A percentile compares a stretch with the other conserved stretches of the same genome.
Evolutionary conservation across 2,888 invertebrate species (phyloP).

Genomic region (Abrostola tripartita): DNA sequence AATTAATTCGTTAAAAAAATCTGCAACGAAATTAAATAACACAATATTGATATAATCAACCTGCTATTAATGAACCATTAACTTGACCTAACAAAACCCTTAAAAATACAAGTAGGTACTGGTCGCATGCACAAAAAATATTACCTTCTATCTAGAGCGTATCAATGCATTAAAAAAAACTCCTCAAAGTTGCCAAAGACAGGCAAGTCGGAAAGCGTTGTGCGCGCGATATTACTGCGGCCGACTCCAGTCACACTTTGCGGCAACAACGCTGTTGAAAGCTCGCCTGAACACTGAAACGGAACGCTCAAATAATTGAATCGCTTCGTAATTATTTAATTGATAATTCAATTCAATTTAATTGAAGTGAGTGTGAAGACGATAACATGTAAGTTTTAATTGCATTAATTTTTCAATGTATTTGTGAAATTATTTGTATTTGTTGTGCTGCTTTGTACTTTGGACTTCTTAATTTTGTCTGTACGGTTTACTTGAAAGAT

Average conservation of each 20-base stretch:
- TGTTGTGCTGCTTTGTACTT: conserved; percentile 5
- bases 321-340: conserved; percentile 38
- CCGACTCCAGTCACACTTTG: conserved; percentile 78
- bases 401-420: neutral
- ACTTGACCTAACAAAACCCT: too few species aligned
- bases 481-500: neutral
- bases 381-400: conserved; percentile 41
- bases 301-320: conserved; percentile 52
- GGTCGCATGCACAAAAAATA: too few species aligned
- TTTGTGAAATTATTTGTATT: conserved; percentile 11
- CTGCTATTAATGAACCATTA: too few species aligned
- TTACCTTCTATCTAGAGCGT: too few species aligned
- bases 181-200: conserved; percentile 6
- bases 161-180: neutral
- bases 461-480: neutral
- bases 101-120: too few species aligned
- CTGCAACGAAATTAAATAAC: too few species aligned
- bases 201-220: conserved; percentile 57
- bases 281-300: conserved; percentile 61
- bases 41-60: too few species aligned
- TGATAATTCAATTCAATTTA: conserved; percentile 10
- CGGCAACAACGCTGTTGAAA: conserved; percentile 75
- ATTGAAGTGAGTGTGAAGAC: conserved; percentile 42
- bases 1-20: too few species aligned
- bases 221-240: conserved; percentile 82